Evolutionary conservation across 2,797 vertebrate genomes (phyloP), one percentile per base, ranked within the genome.

Genomic region (Centroberyx gerrardi): DNA sequence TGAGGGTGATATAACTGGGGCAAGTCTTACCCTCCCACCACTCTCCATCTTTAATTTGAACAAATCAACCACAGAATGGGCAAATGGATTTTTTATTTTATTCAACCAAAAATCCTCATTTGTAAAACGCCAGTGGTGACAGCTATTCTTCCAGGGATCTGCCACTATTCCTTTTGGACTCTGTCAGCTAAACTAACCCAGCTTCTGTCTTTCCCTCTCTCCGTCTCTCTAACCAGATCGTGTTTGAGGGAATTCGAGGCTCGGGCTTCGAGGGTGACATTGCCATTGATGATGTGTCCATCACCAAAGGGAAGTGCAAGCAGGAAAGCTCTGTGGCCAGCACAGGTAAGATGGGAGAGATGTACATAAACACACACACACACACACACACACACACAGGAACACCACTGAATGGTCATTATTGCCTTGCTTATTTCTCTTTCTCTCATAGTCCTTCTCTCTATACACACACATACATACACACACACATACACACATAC

Each of bases 171-270:
- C 68, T 74, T 69, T 65, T 9, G 28, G 22, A 52, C 5, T 60
- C 0, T 40, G 9, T 62, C 8, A 42, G 7, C 54, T 22, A 55
- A 13, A 33, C 46, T 79, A 15, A 78, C 3, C 33, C 13, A 15
- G 4, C 9, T 9, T 55, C 5, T 15, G 5, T 71, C 5, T 74
- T 18, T 80, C 44, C 72, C n/a, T 77, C 36, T 78, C 36, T 55
- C 44, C 82, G 6, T 74, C 48, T 78, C 48, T 65, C 36, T 14
- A 36, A 82, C 80, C 94, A 99, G 98, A 96, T 99, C 86, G 96
- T 99, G 83, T 99, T 99, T 9, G 98, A 99, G 93, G 98, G 97
- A 40, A 96, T 98, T 51, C 96, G 97, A 73, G 98, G 97, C 44
- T 93, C 93, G 0, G 94, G 96, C 79, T 98, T 96, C 0, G 96